Evolutionary conservation across 1,140 invertebrate genomes (phyloP), one percentile per base, ranked within the genome.

Genomic region (Microplitis demolitor): DNA sequence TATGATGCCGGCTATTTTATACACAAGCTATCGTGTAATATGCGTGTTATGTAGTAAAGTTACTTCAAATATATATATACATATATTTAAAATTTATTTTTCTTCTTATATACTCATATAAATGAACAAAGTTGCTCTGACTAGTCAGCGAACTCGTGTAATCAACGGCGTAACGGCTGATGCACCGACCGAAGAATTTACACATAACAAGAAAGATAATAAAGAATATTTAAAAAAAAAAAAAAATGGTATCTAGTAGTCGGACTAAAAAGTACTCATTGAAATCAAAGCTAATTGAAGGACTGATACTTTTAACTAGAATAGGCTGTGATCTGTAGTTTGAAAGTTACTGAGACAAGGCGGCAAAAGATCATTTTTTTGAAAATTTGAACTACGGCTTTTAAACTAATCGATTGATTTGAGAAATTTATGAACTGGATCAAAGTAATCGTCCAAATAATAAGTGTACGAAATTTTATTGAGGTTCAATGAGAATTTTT

Each of bases 141-240:
- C 69, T 70, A 70, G 69, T 62, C 58, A 51, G 35, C 53, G 62
- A 71, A 71, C 60, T 63, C 60, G 33, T 14, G 69, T 66, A 71
- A 71, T 66, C 61, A 71, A 39, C 69, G 50, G 61, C 62, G 62
- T 71, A 71, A 71, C 69, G 69, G 69, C 60, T 54, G 58, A 62
- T 54, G 37, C 61, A 31, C 60, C 50, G 3, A 35, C 6, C 69
- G 2, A 66, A n/a, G 69, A 71, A 71, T 71, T 64, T 54, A 34
- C 35, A 45, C 45, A 13, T 14, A 60, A 9, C 69, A 45, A 33
- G 3, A 8, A 4, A 53, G 11, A n/a, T 13, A 45, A 13, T 13
- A 64, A 13, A 24, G 24, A n/a, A 39, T 24, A 63, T 63, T 39
- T 8, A 4, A 8, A 64, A 11, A 50, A 13, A 35, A 54, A 67